A percentile compares a stretch with the other conserved stretches of the same genome.
These are phyloP conservation scores for Marmota flaviventris DNA, from an alignment of 2,113 vertebrate species.

Conservation along the genomic window DNA sequence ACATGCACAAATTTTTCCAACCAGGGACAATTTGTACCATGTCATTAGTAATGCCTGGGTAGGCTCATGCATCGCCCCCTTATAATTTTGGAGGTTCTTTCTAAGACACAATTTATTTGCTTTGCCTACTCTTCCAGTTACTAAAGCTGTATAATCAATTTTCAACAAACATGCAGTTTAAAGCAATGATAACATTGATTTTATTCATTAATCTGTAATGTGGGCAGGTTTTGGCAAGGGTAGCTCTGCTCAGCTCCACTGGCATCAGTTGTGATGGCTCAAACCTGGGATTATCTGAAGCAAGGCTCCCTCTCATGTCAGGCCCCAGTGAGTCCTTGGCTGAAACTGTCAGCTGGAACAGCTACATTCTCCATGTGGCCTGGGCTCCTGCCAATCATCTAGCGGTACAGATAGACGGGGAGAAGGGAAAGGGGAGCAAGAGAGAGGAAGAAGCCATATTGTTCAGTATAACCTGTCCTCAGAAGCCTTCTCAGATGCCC, in stretches of 20 bases:
- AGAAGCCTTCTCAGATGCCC: background rate
- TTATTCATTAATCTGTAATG: background rate
- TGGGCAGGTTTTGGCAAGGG: background rate
- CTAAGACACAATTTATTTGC: background rate
- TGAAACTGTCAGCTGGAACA: background rate
- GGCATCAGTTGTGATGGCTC: background rate
- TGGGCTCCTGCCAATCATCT: background rate
- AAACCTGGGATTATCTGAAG: background rate
- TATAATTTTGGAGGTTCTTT: background rate
- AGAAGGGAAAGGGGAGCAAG: too few relatives aligned
- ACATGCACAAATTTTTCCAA: background rate
- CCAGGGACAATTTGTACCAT: background rate
- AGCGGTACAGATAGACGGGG: background rate
- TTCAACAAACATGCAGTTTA: background rate
- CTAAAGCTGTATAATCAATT: background rate
- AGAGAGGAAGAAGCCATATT: background rate
- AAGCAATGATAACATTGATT: slow-evolving; percentile 20
- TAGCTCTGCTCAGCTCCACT: background rate
- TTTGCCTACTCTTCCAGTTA: background rate
- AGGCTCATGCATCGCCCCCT: background rate
- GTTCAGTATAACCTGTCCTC: background rate
- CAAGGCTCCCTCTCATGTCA: background rate
- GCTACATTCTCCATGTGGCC: background rate
- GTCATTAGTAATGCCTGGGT: background rate
- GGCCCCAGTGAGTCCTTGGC: background rate